Evolutionary conservation across 1,140 invertebrate species (phyloP), one percentile per base, ranked within the genome.

Genomic region (Bombus pascuorum): DNA sequence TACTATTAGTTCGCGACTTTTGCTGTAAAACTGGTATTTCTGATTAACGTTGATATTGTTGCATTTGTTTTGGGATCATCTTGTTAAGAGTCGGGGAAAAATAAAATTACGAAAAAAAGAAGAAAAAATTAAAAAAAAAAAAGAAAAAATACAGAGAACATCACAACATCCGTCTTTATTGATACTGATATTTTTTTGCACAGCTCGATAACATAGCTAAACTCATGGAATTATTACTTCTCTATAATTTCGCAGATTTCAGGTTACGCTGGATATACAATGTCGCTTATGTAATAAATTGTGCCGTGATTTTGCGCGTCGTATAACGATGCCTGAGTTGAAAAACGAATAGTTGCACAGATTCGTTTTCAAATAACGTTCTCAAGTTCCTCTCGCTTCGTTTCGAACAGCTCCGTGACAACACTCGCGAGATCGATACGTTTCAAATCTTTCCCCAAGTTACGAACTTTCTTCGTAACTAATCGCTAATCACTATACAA

Each of bases 1-100:
- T 86, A 72, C 77, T 79, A 87, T 90, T 86, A 85, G 85, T 89
- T 90, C n/a, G 74, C 80, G 71, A 83, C 39, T 47, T 90, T 90
- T 86, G 80, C 79, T 87, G 90, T 85, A 86, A 88, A 86, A 87
- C 88, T 82, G 89, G 66, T 90, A 88, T 88, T 83, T 82, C 75
- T 70, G 68, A 83, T 89, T 90, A 88, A 87, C 87, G 71, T 72
- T 85, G 71, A 68, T 87, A 91, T 87, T 88, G 82, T 85, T 87
- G 81, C 65, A 86, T 75, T 87, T 88, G 81, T 78, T 91, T 91
- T 62, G 78, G 77, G 86, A 57, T 82, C 83, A 87, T 85, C 81
- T 87, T 87, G 75, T 71, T 83, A 62, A 86, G 47, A 88, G 32
- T 39, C 72, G 62, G 70, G 75, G 37, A 22, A 62, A 65, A 62